Evolutionary conservation across 2,113 vertebrate species (phyloP).

Genomic region (Perca fluviatilis): DNA sequence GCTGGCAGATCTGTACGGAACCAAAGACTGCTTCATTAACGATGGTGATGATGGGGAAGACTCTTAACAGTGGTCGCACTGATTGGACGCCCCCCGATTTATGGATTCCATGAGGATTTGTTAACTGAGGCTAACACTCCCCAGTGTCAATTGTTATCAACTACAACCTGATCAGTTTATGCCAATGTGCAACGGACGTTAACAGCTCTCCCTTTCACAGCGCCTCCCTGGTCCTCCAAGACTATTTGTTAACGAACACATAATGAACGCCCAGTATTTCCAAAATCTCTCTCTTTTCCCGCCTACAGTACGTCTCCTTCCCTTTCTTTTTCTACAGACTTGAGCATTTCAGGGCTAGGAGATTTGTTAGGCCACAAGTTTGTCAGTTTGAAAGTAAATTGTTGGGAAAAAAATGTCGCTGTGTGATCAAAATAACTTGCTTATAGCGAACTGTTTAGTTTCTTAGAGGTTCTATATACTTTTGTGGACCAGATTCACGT

Average conservation of each 20-base stretch:
- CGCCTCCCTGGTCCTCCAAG: slow-evolving; percentile 41
- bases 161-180: slow-evolving; percentile 58
- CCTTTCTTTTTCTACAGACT: slow-evolving; percentile 63
- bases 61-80: slow-evolving; percentile 89
- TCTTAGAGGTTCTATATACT: slow-evolving; percentile 64
- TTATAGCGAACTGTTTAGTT: slow-evolving; percentile 68
- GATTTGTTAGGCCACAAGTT: slow-evolving; percentile 51
- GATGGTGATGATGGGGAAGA: slow-evolving; percentile 73
- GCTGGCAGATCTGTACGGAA: slow-evolving; percentile 99
- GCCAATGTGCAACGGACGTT: slow-evolving; percentile 54
- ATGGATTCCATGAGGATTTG: slow-evolving; percentile 71
- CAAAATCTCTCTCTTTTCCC: slow-evolving; percentile 20
- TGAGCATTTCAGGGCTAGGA: slow-evolving; percentile 59
- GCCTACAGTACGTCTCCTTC: slow-evolving; percentile 18
- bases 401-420: slow-evolving; percentile 45
- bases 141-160: slow-evolving; percentile 49
- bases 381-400: slow-evolving; percentile 58
- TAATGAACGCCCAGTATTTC: slow-evolving; percentile 33
- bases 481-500: slow-evolving; percentile 75
- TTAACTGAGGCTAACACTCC: slow-evolving; percentile 44
- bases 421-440: slow-evolving; percentile 64
- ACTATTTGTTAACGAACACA: slow-evolving; percentile 57
- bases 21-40: slow-evolving; percentile 92
- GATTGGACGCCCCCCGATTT: slow-evolving; percentile 60
- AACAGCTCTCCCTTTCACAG: slow-evolving; percentile 45